Base-by-base conservation (phyloP, 1,140 invertebrate species). In the Drosophila sechellia region DNA sequence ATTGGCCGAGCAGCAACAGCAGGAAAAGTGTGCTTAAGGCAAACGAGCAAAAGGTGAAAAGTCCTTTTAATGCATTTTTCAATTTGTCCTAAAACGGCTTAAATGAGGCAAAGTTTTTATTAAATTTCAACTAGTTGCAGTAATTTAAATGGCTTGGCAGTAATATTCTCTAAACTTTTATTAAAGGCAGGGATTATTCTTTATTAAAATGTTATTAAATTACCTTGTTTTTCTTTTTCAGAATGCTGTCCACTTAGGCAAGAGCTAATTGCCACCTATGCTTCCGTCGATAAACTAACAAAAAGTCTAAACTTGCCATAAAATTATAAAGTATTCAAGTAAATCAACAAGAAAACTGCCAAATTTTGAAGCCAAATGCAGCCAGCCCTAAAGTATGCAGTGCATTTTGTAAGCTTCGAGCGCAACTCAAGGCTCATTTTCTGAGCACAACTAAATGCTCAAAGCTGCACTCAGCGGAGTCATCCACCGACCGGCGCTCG, bases 221-320 rank as follows among this genome's bases (percentile, higher is more conserved):
- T 6, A 20, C 11, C 13, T 27, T 25, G 15, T 10, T 27, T 49
- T 1, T 68, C 25, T 34, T 0, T 79, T 83, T 6, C 64, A 83
- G 79, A 31, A 70, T 59, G 39, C 25, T 49, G 49, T 20, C 49
- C 54, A 42, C 63, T 64, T 20, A 48, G 17, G n/a, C 48, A 4
- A 54, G 50, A 46, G 39, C 60, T 46, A 64, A 74, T 52, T 65
- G 75, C 71, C 68, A 77, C 61, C 31, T 79, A 59, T 75, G 79
- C 79, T 83, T 83, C 79, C 79, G 83, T 45, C 13, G 4, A 4
- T 13, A 35, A 15, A 56, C 0, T 25, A 58, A 45, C 6, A n/a
- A 31, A 39, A 12, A 34, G 48, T 20, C 11, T 12, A 20, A 52
- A 59, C 70, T 84, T 72, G 76, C 77, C 76, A 84, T 79, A 76